Evolutionary conservation across 1,140 invertebrate genomes (phyloP), one percentile per base, ranked within the genome.

Genomic region (Drosophila quadrilineata): DNA sequence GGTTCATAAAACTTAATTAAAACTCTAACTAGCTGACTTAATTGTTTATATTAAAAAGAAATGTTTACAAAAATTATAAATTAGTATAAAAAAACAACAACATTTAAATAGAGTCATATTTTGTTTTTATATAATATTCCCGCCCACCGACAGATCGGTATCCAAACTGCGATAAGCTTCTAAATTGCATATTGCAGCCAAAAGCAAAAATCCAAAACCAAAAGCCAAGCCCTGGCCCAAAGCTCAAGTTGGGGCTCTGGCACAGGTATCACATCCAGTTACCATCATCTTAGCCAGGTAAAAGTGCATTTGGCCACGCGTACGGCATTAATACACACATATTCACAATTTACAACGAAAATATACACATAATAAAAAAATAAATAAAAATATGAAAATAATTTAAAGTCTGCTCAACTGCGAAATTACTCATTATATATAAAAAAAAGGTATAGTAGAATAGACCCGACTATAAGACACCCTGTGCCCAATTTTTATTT

Each of bases 41-140:
- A n/a, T n/a, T n/a, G n/a, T n/a, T n/a, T n/a, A n/a, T n/a, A n/a
- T n/a, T n/a, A n/a, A n/a, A n/a, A n/a, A n/a, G 24, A 59, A 28
- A 36, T 38, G 53, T 24, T 14, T 9, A 68, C 28, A 29, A 12
- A 21, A 19, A 2, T n/a, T n/a, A n/a, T n/a, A 40, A 21, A 31
- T 43, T 12, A 21, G 22, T 10, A 14, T 19, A 21, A 14, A 46
- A 50, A 36, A 24, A 53, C 52, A 58, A 41, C 36, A 52, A 70
- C 84, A 84, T 84, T 77, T 59, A 84, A 82, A 84, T 84, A 82
- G 64, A 84, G 76, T 69, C 76, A 82, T 82, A 82, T 82, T 82
- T 82, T 77, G 73, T 70, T 62, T 73, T 84, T 84, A 82, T 84
- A 73, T 76, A 69, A 58, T 67, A 63, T 73, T 84, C 77, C 76